phyloP scores from a whole-genome alignment of 23 tunicate genomes.

The Styela clava region DNA sequence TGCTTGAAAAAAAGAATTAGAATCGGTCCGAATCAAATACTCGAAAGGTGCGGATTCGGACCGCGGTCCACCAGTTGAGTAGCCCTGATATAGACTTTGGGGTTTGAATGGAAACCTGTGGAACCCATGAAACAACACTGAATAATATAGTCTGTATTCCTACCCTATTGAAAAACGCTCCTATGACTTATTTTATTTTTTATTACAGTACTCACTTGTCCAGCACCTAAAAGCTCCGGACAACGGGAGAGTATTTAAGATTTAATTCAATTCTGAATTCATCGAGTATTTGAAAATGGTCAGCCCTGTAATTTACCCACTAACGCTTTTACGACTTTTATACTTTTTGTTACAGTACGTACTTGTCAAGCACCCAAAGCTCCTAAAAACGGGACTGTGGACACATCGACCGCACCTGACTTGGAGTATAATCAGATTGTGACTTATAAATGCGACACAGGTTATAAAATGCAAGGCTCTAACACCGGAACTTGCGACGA shows the following conservation, averaged over 20 bases:
- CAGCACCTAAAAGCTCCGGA: background rate
- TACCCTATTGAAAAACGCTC: too few species aligned
- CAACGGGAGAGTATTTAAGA: too few species aligned
- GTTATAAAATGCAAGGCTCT: background rate
- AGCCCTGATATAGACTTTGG: too few species aligned
- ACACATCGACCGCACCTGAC: background rate
- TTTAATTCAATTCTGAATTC: too few species aligned
- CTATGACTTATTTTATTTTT: too few species aligned
- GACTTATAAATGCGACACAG: background rate
- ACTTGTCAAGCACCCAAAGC: background rate
- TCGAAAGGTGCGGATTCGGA: too few species aligned
- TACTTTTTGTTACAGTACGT: background rate
- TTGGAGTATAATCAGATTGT: background rate
- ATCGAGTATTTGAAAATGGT: background rate
- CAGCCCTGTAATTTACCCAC: background rate
- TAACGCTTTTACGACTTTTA: background rate
- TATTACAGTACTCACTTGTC: background rate
- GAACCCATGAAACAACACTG: too few species aligned
- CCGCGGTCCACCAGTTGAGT: too few species aligned
- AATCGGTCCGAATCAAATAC: too few species aligned
- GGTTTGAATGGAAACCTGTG: too few species aligned
- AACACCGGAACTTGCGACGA: background rate
- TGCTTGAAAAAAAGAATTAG: too few species aligned
- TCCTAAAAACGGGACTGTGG: background rate
- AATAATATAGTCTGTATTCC: too few species aligned